Evolutionary conservation across 2,113 vertebrate species (phyloP).

Genomic region (Oryzias celebensis): DNA sequence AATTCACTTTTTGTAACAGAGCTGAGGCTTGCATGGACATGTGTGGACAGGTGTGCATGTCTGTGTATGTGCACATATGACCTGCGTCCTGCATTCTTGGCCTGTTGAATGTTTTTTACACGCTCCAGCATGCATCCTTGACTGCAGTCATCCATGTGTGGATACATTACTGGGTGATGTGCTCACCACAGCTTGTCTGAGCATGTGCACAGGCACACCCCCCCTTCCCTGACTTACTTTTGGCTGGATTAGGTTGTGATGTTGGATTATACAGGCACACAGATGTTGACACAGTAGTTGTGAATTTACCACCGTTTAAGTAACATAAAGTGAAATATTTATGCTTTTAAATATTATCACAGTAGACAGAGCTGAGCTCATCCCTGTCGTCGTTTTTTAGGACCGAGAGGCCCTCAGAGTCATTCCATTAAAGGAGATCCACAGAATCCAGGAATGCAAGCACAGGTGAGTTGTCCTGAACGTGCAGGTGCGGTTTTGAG

Average conservation of each 20-base stretch:
- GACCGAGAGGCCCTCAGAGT: conserved; percentile 89
- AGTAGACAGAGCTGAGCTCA: not conserved
- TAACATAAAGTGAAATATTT: too few species aligned
- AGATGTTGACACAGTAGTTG: not conserved
- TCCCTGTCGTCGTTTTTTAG: conserved; percentile 30
- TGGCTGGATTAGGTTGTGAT: not conserved
- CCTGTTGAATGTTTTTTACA: conserved; percentile 4
- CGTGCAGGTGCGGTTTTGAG: not conserved
- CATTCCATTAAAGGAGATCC: conserved; percentile 91
- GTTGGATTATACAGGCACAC: not conserved
- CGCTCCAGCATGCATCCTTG: conserved; percentile 23
- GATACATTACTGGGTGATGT: conserved; percentile 15
- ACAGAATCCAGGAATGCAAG: conserved; percentile 95
- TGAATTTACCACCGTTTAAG: too few species aligned
- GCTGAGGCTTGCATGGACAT: too few species aligned
- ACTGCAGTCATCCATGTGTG: conserved; percentile 41
- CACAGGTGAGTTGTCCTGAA: conserved; percentile 82
- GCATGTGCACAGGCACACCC: conserved; percentile 24
- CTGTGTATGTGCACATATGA: not conserved
- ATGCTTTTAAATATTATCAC: too few species aligned
- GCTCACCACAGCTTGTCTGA: not conserved
- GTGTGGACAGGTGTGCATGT: not conserved
- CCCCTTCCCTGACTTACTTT: conserved; percentile 7
- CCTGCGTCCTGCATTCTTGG: too few species aligned
- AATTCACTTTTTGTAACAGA: too few species aligned